phyloP scores from a whole-genome alignment of 1,140 invertebrate genomes.

The Intoshia linei region DNA sequence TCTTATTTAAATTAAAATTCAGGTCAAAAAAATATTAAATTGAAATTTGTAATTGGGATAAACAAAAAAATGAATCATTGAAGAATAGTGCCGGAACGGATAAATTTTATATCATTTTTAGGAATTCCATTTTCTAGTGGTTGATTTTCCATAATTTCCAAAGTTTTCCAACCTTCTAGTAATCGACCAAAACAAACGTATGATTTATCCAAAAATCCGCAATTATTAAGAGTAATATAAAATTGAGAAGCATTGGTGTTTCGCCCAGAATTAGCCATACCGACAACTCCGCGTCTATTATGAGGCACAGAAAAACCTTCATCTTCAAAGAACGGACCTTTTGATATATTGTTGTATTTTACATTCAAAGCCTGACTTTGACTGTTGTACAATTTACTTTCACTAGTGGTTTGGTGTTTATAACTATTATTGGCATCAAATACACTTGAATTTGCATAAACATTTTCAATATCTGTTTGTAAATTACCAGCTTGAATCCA shows the following conservation, averaged over 20 bases:
- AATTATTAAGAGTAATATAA: slow-evolving; percentile 18
- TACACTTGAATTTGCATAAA: background rate
- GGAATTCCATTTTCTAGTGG: background rate
- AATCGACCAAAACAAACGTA: slow-evolving; percentile 24
- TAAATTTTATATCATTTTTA: background rate
- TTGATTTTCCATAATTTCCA: background rate
- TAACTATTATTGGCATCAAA: slow-evolving; percentile 1
- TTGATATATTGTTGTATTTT: background rate
- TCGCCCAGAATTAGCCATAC: slow-evolving; percentile 22
- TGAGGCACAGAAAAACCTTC: slow-evolving; percentile 20
- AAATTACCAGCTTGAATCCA: slow-evolving; percentile 20
- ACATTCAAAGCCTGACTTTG: background rate
- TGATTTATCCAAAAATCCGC: slow-evolving; percentile 21
- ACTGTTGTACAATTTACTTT: slow-evolving; percentile 1
- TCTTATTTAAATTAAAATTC: too few relatives aligned
- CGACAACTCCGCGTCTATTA: slow-evolving; percentile 17
- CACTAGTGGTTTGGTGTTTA: too few relatives aligned
- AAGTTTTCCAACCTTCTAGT: background rate
- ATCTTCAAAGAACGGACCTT: slow-evolving; percentile 11
- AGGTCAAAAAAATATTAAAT: too few relatives aligned
- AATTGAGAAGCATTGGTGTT: slow-evolving; percentile 22
- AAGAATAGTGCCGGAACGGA: background rate
- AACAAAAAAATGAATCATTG: too few relatives aligned
- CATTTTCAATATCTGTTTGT: background rate
- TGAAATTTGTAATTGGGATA: too few relatives aligned